These are phyloP conservation scores for Nebria salina DNA, from an alignment of 2,888 invertebrate genomes.

Conservation along the genomic window DNA sequence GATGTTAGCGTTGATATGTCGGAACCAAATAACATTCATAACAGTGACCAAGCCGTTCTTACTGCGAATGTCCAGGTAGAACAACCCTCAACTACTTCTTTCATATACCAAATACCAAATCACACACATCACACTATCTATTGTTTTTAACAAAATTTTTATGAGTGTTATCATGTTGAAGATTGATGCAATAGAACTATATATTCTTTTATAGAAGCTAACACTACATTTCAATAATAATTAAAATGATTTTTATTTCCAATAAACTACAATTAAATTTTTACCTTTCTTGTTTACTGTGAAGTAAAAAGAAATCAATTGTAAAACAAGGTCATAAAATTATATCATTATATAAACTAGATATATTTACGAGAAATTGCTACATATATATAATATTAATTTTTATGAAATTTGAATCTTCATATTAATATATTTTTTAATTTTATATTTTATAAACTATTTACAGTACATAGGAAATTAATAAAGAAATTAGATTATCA, in stretches of 20 bases:
- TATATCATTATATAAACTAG: too few species aligned
- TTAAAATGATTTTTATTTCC: background rate
- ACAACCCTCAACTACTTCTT: background rate
- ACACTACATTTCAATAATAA: too few species aligned
- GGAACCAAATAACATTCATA: conserved; percentile 56
- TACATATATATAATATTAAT: too few species aligned
- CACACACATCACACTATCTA: conserved; percentile 7
- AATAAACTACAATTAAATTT: background rate
- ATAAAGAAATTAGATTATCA: background rate
- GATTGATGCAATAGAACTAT: background rate
- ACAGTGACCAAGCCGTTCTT: conserved; percentile 50
- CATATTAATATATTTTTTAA: background rate
- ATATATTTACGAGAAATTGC: too few species aligned
- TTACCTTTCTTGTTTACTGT: background rate
- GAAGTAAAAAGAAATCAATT: background rate
- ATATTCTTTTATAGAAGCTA: too few species aligned
- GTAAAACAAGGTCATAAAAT: background rate
- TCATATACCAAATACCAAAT: conserved; percentile 15
- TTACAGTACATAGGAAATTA: background rate
- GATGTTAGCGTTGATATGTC: conserved; percentile 61
- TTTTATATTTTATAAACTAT: background rate
- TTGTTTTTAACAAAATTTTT: conserved; percentile 15
- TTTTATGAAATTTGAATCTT: too few species aligned
- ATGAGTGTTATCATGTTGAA: conserved; percentile 42
- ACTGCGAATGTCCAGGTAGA: conserved; percentile 40